phyloP scores from a whole-genome alignment of 2,797 vertebrate species.

The Typhlichthys eigenmanni region DNA sequence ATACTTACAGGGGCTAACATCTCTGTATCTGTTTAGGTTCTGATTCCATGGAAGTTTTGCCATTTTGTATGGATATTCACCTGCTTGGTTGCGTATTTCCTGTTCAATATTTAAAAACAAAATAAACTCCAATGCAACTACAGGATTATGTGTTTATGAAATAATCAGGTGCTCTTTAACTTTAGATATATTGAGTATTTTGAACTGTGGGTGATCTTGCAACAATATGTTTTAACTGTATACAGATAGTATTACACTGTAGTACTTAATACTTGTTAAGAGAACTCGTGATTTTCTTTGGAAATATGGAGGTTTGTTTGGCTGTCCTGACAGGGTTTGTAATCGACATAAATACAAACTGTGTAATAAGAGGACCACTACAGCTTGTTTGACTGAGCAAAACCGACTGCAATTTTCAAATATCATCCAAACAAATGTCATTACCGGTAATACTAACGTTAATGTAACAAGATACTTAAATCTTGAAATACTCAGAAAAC shows the following conservation, averaged over 20 bases:
- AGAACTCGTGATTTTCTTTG: too few relatives aligned
- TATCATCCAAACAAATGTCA: background rate
- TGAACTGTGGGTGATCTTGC: too few relatives aligned
- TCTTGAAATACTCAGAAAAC: slow-evolving; percentile 18
- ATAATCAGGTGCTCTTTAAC: too few relatives aligned
- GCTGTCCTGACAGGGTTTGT: background rate
- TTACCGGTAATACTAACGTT: background rate
- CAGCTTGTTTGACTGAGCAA: background rate
- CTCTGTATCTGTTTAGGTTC: slow-evolving; percentile 97
- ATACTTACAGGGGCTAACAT: slow-evolving; percentile 97
- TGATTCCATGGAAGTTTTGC: slow-evolving; percentile 93
- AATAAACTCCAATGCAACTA: slow-evolving; percentile 9
- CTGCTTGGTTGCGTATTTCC: slow-evolving; percentile 94
- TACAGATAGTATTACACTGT: too few relatives aligned
- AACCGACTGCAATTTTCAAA: background rate
- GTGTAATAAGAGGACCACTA: slow-evolving; percentile 7
- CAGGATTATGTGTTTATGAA: too few relatives aligned
- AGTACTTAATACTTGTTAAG: too few relatives aligned
- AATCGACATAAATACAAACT: slow-evolving; percentile 5
- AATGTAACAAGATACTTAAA: background rate
- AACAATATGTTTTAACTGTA: too few relatives aligned
- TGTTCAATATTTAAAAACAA: slow-evolving; percentile 64
- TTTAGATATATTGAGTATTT: too few relatives aligned
- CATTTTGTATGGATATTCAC: slow-evolving; percentile 89
- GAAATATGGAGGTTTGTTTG: background rate